Evolutionary conservation across 2,797 vertebrate genomes (phyloP).

Genomic region (Argya squamiceps): DNA sequence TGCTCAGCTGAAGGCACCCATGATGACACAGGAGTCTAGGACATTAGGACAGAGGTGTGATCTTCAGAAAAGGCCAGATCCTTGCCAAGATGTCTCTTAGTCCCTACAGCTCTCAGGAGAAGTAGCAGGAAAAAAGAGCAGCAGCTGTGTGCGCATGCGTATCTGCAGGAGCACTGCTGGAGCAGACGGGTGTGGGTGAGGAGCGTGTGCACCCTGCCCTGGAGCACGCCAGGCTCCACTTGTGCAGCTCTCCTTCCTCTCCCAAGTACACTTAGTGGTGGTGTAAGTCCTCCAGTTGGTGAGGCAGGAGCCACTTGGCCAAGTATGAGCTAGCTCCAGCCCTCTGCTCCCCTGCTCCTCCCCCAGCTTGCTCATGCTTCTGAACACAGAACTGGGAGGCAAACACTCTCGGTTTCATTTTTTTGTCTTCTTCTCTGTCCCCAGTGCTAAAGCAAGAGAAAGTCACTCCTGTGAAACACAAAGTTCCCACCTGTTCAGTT

Average conservation of each 20-base stretch:
- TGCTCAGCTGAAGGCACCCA: neutral
- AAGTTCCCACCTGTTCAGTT: neutral
- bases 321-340: neutral
- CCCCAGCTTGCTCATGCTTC: neutral
- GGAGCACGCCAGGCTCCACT: neutral
- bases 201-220: neutral
- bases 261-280: neutral
- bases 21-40: neutral
- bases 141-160: neutral
- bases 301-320: neutral
- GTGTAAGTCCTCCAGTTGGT: neutral
- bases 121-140: neutral
- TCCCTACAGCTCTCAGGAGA: neutral
- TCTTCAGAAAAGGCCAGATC: neutral
- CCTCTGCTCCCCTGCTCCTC: neutral
- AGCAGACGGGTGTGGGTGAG: neutral
- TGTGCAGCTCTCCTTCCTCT: neutral
- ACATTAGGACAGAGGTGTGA: fast-evolving
- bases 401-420: neutral
- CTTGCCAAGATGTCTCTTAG: neutral
- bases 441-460: neutral
- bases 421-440: neutral
- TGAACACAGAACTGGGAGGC: neutral
- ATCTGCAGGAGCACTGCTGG: neutral
- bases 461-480: neutral